Evolutionary conservation across 2,888 invertebrate genomes (phyloP), one percentile per base, ranked within the genome.

Genomic region (Epicampocera succincta): DNA sequence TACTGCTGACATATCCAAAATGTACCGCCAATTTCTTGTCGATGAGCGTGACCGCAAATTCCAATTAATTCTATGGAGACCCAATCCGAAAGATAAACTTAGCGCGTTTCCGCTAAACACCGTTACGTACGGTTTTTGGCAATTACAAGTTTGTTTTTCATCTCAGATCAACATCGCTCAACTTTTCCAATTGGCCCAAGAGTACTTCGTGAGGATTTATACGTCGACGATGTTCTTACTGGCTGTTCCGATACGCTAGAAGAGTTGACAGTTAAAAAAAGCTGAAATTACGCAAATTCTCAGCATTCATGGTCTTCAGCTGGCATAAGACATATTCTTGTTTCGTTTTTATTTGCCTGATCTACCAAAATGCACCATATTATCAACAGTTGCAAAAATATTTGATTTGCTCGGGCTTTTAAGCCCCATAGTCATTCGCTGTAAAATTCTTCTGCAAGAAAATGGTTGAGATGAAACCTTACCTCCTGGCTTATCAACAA

Each of bases 371-470:
- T 21, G 68, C 8, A 46, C 61, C 0, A 48, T 74, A 13, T 56
- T 82, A 15, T 66, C 63, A 29, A 9, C 29, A 17, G 48, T 76
- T 9, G 50, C 79, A 13, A 69, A 69, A 40, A 75, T 84, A 38
- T 84, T 71, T 11, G 84, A 84, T 40, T n/a, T 65, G 2, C 38
- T 74, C 11, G 65, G 65, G 0, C 1, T 74, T 29, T 71, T 84
- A 11, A 74, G 84, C 38, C 84, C 83, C 1, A 77, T 85, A 0
- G 66, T 83, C 9, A 21, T 83, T 17, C 25, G 46, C 0, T 78
- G 81, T 15, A 83, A 84, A 69, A 84, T 85, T 19, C 19, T 84
- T 13, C 48, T 84, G n/a, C 83, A 84, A 33, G 77, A 84, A 52
- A 5, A 61, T 9, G 50, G 38, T 11, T 81, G 73, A 76, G 81